Percentiles rank a stretch among this genome's conserved stretches.
Evolutionary conservation across 1,140 invertebrate species (phyloP).

Genomic region (Epicauta chinensis): DNA sequence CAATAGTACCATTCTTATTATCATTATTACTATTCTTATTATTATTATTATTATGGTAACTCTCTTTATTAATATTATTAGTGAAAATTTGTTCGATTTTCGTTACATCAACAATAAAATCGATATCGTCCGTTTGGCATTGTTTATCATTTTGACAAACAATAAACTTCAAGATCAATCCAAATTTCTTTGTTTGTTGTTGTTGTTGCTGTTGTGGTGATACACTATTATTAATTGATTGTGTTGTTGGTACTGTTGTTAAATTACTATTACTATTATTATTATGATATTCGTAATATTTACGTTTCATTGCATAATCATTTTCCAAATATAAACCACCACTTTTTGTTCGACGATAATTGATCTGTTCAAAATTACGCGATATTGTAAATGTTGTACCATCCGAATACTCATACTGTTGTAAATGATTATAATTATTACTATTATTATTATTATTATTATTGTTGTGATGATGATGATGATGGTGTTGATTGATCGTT

Average conservation of each 20-base stretch:
- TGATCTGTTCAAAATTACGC: constrained; percentile 53
- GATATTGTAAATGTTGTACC: constrained; percentile 63
- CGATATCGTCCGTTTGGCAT: constrained; percentile 46
- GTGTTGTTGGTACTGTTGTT: constrained; percentile 9
- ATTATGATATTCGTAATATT: constrained; percentile 47
- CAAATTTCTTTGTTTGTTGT: not conserved
- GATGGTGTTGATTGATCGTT: constrained; percentile 42
- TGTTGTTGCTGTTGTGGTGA: not conserved
- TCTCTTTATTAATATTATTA: not conserved
- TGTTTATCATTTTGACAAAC: constrained; percentile 46
- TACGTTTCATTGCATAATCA: constrained; percentile 32
- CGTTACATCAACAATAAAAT: not conserved
- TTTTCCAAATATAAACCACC: constrained; percentile 45
- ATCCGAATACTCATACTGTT: constrained; percentile 48
- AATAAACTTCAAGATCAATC: constrained; percentile 47
- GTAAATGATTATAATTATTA: constrained; percentile 25
- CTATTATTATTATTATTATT: not conserved
- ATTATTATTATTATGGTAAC: not conserved
- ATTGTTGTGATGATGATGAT: no score
- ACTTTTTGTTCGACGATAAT: constrained; percentile 46
- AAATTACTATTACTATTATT: constrained; percentile 19
- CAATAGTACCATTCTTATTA: not conserved
- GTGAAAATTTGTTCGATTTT: not conserved
- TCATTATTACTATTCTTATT: not conserved
- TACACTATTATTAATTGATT: no score